These are phyloP conservation scores for Luidia sarsii DNA, from an alignment of 53 echinoderm and acorn worm species.

Conservation along the genomic window DNA sequence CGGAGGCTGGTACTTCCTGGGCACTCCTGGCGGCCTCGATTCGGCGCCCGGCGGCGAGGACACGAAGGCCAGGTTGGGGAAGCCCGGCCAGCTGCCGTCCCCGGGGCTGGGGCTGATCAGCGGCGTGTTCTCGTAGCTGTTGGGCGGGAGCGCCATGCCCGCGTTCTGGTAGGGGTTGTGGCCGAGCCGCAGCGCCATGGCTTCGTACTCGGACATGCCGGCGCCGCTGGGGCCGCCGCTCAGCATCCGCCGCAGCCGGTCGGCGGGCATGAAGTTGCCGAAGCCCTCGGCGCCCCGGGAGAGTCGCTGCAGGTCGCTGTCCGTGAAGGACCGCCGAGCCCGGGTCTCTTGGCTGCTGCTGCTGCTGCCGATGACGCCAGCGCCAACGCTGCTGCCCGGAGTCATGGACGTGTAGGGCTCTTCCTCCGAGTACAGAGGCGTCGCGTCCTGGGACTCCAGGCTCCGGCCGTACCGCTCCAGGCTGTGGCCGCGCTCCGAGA, in stretches of 20 bases:
- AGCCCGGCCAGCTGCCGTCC: conserved; percentile 35
- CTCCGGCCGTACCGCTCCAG: conserved; percentile 18
- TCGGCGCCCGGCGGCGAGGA: conserved; percentile 56
- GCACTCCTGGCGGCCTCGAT: background rate
- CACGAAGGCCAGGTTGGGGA: conserved; percentile 67
- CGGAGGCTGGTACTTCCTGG: conserved; percentile 19
- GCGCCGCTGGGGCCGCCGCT: background rate
- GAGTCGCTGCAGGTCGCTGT: conserved; percentile 16
- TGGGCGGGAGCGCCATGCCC: conserved; percentile 26
- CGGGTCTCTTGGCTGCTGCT: background rate
- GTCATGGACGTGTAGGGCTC: conserved; percentile 23
- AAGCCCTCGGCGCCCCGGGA: background rate
- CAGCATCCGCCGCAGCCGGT: conserved; percentile 43
- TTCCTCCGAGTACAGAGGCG: background rate
- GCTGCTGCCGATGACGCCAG: too few species aligned
- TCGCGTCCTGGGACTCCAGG: background rate
- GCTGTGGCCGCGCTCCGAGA: conserved; percentile 33
- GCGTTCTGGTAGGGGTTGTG: conserved; percentile 69
- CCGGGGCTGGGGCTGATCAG: conserved; percentile 74
- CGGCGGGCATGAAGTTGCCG: conserved; percentile 1
- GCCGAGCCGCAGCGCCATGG: conserved; percentile 64
- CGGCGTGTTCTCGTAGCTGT: conserved; percentile 85
- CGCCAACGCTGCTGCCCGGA: background rate
- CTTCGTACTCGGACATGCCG: conserved; percentile 54
- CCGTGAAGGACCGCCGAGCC: conserved; percentile 34